These are phyloP conservation scores for Melieria omissa DNA, from an alignment of 2,888 invertebrate genomes.

Conservation along the genomic window DNA sequence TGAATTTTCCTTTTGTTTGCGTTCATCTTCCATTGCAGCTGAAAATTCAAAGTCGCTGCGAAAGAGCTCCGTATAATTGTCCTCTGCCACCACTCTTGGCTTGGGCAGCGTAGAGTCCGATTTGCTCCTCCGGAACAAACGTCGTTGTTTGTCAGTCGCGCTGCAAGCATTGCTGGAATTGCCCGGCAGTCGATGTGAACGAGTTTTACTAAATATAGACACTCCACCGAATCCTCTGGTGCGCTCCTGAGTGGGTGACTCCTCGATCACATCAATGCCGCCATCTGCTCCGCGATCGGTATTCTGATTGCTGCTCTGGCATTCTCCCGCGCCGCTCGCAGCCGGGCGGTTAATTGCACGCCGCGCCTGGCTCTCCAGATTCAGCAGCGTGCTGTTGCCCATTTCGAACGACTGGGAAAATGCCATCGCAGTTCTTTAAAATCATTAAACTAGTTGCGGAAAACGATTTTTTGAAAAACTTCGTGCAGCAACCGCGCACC, in stretches of 20 bases:
- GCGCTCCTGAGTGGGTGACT: slow-evolving; percentile 55
- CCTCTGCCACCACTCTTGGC: slow-evolving; percentile 17
- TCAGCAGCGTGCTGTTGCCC: slow-evolving; percentile 61
- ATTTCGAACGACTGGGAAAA: slow-evolving; percentile 64
- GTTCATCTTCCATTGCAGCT: slow-evolving; percentile 31
- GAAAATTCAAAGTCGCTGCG: slow-evolving; percentile 57
- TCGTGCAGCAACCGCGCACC: too few relatives aligned
- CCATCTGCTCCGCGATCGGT: slow-evolving; percentile 7
- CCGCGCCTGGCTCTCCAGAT: slow-evolving; percentile 56
- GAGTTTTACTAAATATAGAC: slow-evolving; percentile 23
- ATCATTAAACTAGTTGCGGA: too few relatives aligned
- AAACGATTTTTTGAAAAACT: too few relatives aligned
- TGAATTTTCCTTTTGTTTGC: slow-evolving; percentile 4
- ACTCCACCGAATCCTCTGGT: slow-evolving; percentile 27
- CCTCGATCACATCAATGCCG: slow-evolving; percentile 50
- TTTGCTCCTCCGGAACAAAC: slow-evolving; percentile 49
- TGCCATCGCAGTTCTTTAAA: slow-evolving; percentile 49
- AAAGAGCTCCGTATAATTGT: slow-evolving; percentile 58
- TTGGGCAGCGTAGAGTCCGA: slow-evolving; percentile 50
- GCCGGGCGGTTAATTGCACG: slow-evolving; percentile 40
- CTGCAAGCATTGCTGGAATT: neutral
- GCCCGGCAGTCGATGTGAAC: slow-evolving; percentile 19
- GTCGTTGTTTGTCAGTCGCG: slow-evolving; percentile 32
- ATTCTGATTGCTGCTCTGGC: slow-evolving; percentile 8
- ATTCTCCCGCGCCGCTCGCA: slow-evolving; percentile 23